A percentile compares a stretch with the other conserved stretches of the same genome.
Evolutionary conservation across 2,797 vertebrate genomes (phyloP).

Genomic region (Crypturellus tataupa): DNA sequence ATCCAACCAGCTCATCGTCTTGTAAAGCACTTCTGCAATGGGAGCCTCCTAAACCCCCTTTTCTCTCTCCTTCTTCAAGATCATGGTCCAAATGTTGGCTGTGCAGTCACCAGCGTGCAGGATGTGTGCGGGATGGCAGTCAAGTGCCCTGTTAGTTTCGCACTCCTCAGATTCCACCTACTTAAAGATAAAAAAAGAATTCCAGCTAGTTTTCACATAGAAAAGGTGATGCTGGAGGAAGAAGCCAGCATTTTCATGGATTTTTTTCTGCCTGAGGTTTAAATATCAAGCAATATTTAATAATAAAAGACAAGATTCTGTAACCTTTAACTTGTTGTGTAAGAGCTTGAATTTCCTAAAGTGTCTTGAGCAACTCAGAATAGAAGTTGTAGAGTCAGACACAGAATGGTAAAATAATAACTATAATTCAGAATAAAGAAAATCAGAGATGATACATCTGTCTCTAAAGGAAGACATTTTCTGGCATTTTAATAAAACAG

Average conservation of each 20-base stretch:
- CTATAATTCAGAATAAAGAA: background rate
- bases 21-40: background rate
- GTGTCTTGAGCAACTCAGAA: background rate
- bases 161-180: background rate
- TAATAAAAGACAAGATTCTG: background rate
- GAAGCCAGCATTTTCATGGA: background rate
- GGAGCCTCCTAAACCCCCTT: background rate
- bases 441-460: background rate
- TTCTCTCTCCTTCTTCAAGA: background rate
- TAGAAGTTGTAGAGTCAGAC: background rate
- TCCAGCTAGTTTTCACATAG: background rate
- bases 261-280: background rate
- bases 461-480: background rate
- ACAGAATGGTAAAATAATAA: background rate
- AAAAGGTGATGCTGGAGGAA: background rate
- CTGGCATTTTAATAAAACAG: background rate
- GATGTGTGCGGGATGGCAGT: background rate
- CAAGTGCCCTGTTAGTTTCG: background rate
- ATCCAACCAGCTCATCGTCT: conserved; percentile 56
- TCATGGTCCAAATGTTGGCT: background rate
- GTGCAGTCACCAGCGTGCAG: no score
- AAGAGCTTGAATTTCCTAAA: background rate
- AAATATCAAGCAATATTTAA: background rate
- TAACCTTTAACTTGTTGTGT: background rate
- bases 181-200: background rate